phyloP scores from a whole-genome alignment of 53 echinoderm and acorn worm genomes.

The Stichopus horrens region DNA sequence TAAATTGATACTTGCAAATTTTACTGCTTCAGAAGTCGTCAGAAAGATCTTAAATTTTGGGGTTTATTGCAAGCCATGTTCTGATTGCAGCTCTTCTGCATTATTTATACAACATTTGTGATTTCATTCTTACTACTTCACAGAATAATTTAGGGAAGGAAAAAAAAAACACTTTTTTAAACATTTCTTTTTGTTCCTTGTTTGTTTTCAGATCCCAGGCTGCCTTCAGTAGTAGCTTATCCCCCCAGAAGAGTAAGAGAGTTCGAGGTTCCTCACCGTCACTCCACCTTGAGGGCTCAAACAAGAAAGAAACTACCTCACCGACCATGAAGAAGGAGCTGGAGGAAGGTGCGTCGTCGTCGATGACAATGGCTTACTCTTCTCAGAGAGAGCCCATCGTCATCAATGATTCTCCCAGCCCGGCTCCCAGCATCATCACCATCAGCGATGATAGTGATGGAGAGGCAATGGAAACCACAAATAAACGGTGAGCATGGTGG shows the following conservation, averaged over 20 bases:
- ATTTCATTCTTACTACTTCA: too few relatives aligned
- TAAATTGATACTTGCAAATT: too few relatives aligned
- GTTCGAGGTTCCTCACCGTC: conserved; percentile 83
- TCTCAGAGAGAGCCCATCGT: conserved; percentile 91
- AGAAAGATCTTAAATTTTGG: too few relatives aligned
- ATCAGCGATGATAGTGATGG: conserved; percentile 97
- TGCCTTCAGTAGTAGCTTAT: conserved; percentile 92
- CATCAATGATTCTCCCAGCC: conserved; percentile 91
- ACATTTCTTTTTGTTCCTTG: not conserved
- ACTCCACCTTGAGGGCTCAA: conserved; percentile 9
- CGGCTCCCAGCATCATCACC: conserved; percentile 86
- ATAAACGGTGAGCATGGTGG: conserved; percentile 35
- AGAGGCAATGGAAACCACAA: conserved; percentile 67
- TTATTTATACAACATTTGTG: too few relatives aligned
- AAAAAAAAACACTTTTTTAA: too few relatives aligned
- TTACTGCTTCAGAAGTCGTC: too few relatives aligned
- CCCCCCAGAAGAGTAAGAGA: conserved; percentile 97
- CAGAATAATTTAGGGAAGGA: too few relatives aligned
- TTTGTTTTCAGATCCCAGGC: conserved; percentile 66
- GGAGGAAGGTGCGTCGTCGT: conserved; percentile 33
- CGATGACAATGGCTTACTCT: conserved; percentile 60
- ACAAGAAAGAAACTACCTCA: conserved; percentile 40
- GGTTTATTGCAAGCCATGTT: too few relatives aligned
- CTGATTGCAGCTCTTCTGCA: too few relatives aligned
- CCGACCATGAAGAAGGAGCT: conserved; percentile 52